Percentiles rank a stretch among this genome's conserved stretches.
These are phyloP conservation scores for Lethocerus indicus DNA, from an alignment of 1,140 invertebrate genomes.

Conservation along the genomic window DNA sequence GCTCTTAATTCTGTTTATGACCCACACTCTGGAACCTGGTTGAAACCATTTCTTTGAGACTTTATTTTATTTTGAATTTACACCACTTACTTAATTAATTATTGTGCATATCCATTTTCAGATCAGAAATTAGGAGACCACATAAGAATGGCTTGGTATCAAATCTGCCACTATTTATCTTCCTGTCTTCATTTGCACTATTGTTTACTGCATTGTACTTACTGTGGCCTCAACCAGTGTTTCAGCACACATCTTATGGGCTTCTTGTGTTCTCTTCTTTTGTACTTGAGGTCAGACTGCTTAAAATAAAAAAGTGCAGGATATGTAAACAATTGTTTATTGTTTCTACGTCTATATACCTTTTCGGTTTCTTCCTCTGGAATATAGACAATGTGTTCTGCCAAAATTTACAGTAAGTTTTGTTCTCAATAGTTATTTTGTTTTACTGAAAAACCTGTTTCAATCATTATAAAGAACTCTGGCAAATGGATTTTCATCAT, in stretches of 20 bases:
- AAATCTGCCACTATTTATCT: conserved; percentile 14
- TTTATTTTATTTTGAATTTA: background rate
- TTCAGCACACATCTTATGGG: conserved; percentile 19
- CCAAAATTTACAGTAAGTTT: conserved; percentile 18
- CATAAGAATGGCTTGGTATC: conserved; percentile 10
- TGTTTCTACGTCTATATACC: conserved; percentile 16
- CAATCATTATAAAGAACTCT: no score
- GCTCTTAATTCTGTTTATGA: background rate
- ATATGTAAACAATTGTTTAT: conserved; percentile 18
- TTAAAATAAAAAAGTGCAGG: conserved; percentile 15
- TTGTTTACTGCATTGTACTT: conserved; percentile 19
- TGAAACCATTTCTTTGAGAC: background rate
- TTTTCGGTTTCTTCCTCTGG: conserved; percentile 21
- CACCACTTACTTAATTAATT: no score
- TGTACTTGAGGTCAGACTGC: conserved; percentile 15
- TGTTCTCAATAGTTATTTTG: conserved; percentile 2
- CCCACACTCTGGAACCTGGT: background rate
- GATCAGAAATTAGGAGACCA: conserved; percentile 12
- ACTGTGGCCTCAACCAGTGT: conserved; percentile 19
- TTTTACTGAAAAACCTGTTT: no score
- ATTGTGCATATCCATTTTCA: conserved; percentile 10
- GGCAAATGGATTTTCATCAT: no score
- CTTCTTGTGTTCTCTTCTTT: conserved; percentile 18
- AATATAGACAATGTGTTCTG: conserved; percentile 20
- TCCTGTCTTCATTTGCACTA: conserved; percentile 10